phyloP scores from a whole-genome alignment of 2,113 vertebrate genomes.

The Morone saxatilis region DNA sequence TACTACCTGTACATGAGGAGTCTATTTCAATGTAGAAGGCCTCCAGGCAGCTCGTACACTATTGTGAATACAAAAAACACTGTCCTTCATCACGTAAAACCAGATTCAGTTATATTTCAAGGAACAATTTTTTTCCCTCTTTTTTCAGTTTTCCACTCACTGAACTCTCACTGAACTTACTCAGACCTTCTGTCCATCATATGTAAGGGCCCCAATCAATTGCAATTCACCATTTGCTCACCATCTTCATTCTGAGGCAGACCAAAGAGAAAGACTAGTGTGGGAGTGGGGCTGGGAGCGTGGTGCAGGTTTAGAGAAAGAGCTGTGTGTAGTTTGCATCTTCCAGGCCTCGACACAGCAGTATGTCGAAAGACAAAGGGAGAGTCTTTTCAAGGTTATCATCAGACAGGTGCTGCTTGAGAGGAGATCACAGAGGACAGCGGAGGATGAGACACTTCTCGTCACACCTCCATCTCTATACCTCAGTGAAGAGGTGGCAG shows the following conservation, averaged over 20 bases:
- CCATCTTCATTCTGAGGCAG: neutral
- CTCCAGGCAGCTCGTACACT: neutral
- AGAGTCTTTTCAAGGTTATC: conserved; percentile 64
- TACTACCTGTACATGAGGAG: neutral
- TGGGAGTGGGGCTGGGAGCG: neutral
- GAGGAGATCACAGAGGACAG: conserved; percentile 48
- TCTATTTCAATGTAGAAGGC: neutral
- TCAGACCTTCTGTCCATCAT: neutral
- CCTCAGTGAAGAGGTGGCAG: conserved; percentile 8
- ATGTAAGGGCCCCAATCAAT: conserved; percentile 2
- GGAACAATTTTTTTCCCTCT: neutral
- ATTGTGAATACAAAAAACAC: conserved; percentile 31
- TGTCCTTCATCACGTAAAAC: neutral
- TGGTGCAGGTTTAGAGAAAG: neutral
- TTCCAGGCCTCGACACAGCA: conserved; percentile 13
- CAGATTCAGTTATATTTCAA: neutral
- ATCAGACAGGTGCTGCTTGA: conserved; percentile 40
- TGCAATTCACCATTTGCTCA: neutral
- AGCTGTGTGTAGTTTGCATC: conserved; percentile 14
- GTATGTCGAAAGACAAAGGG: conserved; percentile 27
- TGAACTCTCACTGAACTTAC: neutral
- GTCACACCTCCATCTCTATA: conserved; percentile 42
- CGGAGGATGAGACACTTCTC: conserved; percentile 33
- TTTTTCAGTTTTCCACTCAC: neutral
- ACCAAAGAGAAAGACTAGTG: conserved; percentile 1